phyloP scores from a whole-genome alignment of 2,113 vertebrate species.

The Anguilla rostrata region DNA sequence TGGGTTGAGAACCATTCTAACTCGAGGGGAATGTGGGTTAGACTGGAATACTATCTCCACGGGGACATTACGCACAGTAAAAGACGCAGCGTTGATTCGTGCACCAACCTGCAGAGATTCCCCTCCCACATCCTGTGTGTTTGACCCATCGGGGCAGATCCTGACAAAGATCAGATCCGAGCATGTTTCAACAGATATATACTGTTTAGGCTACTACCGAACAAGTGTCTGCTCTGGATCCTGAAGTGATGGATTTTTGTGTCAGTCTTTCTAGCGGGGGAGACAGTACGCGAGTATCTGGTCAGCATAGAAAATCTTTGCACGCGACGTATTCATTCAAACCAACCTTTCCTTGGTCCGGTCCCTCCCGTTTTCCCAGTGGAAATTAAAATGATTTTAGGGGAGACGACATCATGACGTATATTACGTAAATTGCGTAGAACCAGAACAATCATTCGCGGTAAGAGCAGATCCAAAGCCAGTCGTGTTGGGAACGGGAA shows the following conservation, averaged over 20 bases:
- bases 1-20: background rate
- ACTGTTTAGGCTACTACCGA: background rate
- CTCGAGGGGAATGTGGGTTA: background rate
- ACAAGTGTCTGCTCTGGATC: background rate
- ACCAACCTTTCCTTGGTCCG: conserved; percentile 27
- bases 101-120: too few relatives aligned
- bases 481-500: conserved; percentile 29
- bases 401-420: conserved; percentile 7
- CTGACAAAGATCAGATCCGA: background rate
- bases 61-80: too few relatives aligned
- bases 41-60: background rate
- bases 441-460: background rate
- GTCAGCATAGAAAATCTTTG: conserved; percentile 32
- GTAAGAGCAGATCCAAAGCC: background rate
- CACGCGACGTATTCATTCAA: background rate
- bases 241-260: background rate
- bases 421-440: conserved; percentile 23
- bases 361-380: conserved; percentile 26
- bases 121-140: too few relatives aligned
- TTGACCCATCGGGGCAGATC: background rate
- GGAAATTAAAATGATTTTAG: background rate
- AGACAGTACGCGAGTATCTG: background rate
- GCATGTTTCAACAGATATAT: background rate
- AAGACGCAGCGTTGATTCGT: too few relatives aligned
- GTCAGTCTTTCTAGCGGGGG: background rate